Evolutionary conservation across 2,113 vertebrate genomes (phyloP), one percentile per base, ranked within the genome.

Genomic region (Antechinus flavipes): DNA sequence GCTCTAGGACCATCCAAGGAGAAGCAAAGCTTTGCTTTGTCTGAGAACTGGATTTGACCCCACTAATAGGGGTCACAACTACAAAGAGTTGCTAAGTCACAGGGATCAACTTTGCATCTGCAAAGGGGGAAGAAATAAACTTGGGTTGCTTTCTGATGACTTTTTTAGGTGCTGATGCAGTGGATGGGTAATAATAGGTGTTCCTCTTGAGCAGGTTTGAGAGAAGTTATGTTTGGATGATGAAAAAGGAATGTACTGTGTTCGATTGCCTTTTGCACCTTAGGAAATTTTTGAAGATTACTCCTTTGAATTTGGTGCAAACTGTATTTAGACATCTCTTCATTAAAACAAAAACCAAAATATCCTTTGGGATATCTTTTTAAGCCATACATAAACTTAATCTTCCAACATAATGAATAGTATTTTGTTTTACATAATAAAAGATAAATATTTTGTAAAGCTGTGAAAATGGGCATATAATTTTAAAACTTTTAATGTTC

Each of bases 341-440:
- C 89, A 61, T 27, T 56, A 50, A 91, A 92, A 96, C 91, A 46
- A 90, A 91, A 46, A 35, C 76, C 46, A 84, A 53, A 93, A 84
- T n/a, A 76, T 14, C 35, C 91, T 47, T 42, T 54, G 46, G 93
- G 26, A 35, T 30, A 90, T 90, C 93, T 96, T 94, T 35, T 26
- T 84, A 97, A 97, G 90, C 68, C 92, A 95, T 89, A 94, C 94
- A 97, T 97, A 84, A 94, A 53, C 50, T 35, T 96, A 68, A 96
- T 61, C 94, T 89, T 93, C 47, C 11, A 84, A 92, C 91, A 94
- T n/a, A 96, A 56, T 92, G n/a, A 76, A 92, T 5, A 42, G 16
- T 84, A 84, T 91, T 97, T 58, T 97, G 95, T 97, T 98, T 97
- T 96, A 52, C 95, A 0, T 97, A 96, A 97, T 96, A 97, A 97